phyloP scores from a whole-genome alignment of 2,888 invertebrate genomes.

The Griposia aprilina region DNA sequence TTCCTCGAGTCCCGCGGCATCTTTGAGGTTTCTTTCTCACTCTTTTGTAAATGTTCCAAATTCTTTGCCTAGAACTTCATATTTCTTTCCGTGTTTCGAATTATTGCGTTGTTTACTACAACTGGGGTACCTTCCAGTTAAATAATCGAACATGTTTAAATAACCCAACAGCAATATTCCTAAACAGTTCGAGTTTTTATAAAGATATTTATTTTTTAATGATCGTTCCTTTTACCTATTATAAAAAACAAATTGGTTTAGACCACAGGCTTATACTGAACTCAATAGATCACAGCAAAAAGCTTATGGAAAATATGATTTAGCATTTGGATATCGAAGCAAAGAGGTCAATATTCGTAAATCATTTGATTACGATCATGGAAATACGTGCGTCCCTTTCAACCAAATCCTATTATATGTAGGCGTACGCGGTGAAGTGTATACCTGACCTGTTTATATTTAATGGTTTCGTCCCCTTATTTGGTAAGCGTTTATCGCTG shows the following conservation, averaged over 20 bases:
- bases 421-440: conserved; percentile 51
- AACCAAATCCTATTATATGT: conserved; percentile 56
- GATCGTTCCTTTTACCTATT: neutral
- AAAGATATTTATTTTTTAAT: neutral
- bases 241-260: conserved; percentile 19
- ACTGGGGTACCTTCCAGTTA: conserved; percentile 25
- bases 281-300: conserved; percentile 38
- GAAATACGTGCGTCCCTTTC: conserved; percentile 62
- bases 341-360: conserved; percentile 58
- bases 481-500: conserved; percentile 60
- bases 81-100: conserved; percentile 45
- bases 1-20: conserved; percentile 46
- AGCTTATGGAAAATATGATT: conserved; percentile 32
- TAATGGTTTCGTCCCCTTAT: conserved; percentile 63
- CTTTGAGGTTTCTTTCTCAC: conserved; percentile 57
- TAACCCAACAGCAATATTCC: neutral
- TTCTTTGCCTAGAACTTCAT: conserved; percentile 48
- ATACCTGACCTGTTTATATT: conserved; percentile 65
- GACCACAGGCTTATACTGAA: conserved; percentile 10
- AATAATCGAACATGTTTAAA: conserved; percentile 4
- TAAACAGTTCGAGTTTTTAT: neutral
- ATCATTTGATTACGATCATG: conserved; percentile 54
- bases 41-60: conserved; percentile 52
- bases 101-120: conserved; percentile 46
- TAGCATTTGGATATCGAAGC: conserved; percentile 22